Evolutionary conservation across 2,797 vertebrate genomes (phyloP).

Genomic region (Sebastes steindachneri): DNA sequence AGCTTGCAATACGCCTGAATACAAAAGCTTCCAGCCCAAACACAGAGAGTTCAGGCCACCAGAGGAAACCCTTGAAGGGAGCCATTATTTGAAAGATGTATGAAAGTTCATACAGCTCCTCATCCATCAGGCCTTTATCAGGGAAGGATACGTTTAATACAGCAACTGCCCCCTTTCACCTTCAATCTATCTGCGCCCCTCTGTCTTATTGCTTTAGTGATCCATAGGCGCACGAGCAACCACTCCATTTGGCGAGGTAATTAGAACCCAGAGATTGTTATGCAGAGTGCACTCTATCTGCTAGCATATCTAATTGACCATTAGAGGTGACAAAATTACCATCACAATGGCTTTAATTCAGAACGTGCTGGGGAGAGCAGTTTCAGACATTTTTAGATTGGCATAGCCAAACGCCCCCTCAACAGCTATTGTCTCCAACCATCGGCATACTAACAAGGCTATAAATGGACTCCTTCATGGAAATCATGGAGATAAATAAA

Average conservation of each 20-base stretch:
- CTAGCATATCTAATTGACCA: constrained; percentile 80
- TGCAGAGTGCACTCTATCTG: constrained; percentile 65
- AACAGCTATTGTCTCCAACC: constrained; percentile 53
- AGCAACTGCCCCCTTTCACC: constrained; percentile 63
- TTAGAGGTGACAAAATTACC: constrained; percentile 80
- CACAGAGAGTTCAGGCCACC: not conserved
- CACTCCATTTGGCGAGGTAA: constrained; percentile 66
- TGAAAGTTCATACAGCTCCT: constrained; percentile 38
- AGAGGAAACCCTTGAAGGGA: constrained; percentile 19
- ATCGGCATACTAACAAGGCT: constrained; percentile 50
- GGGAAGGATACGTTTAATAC: constrained; percentile 60
- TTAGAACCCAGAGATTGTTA: constrained; percentile 71
- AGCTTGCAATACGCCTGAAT: not conserved
- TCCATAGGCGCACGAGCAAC: constrained; percentile 52
- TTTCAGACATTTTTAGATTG: constrained; percentile 60
- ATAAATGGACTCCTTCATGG: constrained; percentile 29
- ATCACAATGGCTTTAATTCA: constrained; percentile 75
- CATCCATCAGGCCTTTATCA: constrained; percentile 64
- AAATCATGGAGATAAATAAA: constrained; percentile 48
- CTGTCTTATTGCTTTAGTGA: constrained; percentile 57
- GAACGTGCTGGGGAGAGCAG: constrained; percentile 56
- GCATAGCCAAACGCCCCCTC: constrained; percentile 44
- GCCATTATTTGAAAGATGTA: constrained; percentile 44
- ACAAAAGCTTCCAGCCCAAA: not conserved
- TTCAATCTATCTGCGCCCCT: constrained; percentile 45